Percentiles rank a stretch among this genome's conserved stretches.
phyloP scores from a whole-genome alignment of 1,140 invertebrate genomes.

The Formica selysi region DNA sequence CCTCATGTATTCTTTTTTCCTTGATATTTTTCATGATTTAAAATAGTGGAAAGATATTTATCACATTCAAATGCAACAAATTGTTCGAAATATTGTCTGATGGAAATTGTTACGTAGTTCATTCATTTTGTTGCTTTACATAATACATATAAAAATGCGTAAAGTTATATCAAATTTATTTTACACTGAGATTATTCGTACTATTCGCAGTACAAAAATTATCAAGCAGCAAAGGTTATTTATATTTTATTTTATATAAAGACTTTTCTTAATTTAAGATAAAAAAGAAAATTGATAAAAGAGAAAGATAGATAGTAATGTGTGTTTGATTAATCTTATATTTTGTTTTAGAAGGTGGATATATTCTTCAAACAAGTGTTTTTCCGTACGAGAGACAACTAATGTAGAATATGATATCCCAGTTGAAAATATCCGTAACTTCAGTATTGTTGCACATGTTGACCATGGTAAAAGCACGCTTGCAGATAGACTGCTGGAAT shows the following conservation, averaged over 20 bases:
- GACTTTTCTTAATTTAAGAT: too few relatives aligned
- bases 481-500: conserved; percentile 96
- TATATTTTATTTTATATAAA: not conserved
- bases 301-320: too few relatives aligned
- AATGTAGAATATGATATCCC: conserved; percentile 84
- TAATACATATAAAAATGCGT: conserved; percentile 23
- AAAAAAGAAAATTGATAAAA: not conserved
- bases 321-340: not conserved
- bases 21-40: too few relatives aligned
- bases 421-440: conserved; percentile 94
- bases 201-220: not conserved
- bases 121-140: not conserved
- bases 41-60: too few relatives aligned
- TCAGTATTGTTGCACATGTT: conserved; percentile 98
- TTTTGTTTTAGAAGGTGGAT: conserved; percentile 31
- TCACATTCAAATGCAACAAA: not conserved
- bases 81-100: not conserved
- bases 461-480: conserved; percentile 99
- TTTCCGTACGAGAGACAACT: conserved; percentile 61
- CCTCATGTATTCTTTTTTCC: too few relatives aligned
- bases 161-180: conserved; percentile 16
- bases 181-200: not conserved
- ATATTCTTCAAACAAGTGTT: conserved; percentile 12
- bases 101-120: not conserved
- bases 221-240: conserved; percentile 12